phyloP scores from a whole-genome alignment of 2,888 invertebrate species.

The Tinea trinotella region DNA sequence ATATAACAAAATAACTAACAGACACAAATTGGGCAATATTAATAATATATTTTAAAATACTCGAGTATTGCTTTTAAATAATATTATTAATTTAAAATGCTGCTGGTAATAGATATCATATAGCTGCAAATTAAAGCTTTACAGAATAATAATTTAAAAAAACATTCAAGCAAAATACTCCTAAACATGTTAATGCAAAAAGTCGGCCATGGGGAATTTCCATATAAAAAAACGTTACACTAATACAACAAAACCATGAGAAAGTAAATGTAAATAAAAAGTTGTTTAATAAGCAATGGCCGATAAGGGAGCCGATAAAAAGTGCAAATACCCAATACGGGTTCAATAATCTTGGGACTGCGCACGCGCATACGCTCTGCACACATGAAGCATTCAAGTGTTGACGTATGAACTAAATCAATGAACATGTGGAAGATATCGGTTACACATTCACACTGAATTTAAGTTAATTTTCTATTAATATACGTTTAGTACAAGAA shows the following conservation, averaged over 20 bases:
- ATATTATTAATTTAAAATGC: too few species aligned
- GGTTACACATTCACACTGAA: background rate
- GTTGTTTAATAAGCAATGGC: background rate
- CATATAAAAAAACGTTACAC: too few species aligned
- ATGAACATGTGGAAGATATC: background rate
- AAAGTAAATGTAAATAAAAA: background rate
- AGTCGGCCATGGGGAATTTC: too few species aligned
- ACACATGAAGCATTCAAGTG: background rate
- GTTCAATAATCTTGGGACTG: background rate
- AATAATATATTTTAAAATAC: too few species aligned
- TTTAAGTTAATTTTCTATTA: too few species aligned
- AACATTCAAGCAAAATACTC: too few species aligned
- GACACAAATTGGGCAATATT: background rate
- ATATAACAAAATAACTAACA: background rate
- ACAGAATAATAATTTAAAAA: too few species aligned
- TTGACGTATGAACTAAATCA: background rate
- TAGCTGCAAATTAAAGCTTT: too few species aligned
- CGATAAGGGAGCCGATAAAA: constrained; percentile 6
- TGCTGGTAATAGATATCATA: too few species aligned
- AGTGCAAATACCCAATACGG: constrained; percentile 7
- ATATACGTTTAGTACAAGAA: too few species aligned
- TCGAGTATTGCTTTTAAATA: too few species aligned
- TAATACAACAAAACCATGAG: background rate
- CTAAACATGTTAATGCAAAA: too few species aligned
- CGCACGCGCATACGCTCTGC: constrained; percentile 1